These are phyloP conservation scores for Phaonia tiefii DNA, from an alignment of 2,888 invertebrate species.

Conservation along the genomic window DNA sequence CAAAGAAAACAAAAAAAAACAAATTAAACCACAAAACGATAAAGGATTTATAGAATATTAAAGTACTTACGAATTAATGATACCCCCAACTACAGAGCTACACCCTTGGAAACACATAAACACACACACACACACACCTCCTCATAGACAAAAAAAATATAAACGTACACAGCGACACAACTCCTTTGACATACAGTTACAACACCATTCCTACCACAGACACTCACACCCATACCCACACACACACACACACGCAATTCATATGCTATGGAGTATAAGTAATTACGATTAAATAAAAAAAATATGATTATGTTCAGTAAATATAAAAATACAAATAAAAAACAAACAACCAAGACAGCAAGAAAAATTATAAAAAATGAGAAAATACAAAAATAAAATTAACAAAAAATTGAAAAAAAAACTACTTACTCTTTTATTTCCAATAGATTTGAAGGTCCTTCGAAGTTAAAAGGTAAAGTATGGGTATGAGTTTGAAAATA, in stretches of 20 bases:
- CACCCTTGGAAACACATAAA: constrained; percentile 7
- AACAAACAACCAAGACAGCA: constrained; percentile 29
- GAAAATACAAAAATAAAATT: constrained; percentile 64
- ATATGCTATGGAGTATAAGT: constrained; percentile 63
- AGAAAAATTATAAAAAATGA: constrained; percentile 72
- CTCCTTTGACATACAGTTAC: too few relatives aligned
- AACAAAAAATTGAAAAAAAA: constrained; percentile 37
- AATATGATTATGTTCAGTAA: constrained; percentile 79
- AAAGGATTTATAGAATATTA: constrained; percentile 54
- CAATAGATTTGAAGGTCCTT: not conserved
- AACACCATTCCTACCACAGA: too few relatives aligned
- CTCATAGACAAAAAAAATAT: constrained; percentile 4
- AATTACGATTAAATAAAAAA: constrained; percentile 56
- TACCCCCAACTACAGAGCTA: constrained; percentile 35
- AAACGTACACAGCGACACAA: too few relatives aligned
- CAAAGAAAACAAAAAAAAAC: constrained; percentile 42
- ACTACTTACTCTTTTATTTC: not conserved
- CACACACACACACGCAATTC: constrained; percentile 35
- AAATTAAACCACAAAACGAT: constrained; percentile 33
- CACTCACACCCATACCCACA: constrained; percentile 21
- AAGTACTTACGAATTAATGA: constrained; percentile 50
- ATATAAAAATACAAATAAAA: constrained; percentile 17
- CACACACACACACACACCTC: constrained; percentile 40
- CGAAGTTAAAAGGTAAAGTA: too few relatives aligned
- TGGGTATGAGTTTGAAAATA: too few relatives aligned